Conservation (phyloP, 2,888 invertebrate genomes). For the Aromia moschata region DNA sequence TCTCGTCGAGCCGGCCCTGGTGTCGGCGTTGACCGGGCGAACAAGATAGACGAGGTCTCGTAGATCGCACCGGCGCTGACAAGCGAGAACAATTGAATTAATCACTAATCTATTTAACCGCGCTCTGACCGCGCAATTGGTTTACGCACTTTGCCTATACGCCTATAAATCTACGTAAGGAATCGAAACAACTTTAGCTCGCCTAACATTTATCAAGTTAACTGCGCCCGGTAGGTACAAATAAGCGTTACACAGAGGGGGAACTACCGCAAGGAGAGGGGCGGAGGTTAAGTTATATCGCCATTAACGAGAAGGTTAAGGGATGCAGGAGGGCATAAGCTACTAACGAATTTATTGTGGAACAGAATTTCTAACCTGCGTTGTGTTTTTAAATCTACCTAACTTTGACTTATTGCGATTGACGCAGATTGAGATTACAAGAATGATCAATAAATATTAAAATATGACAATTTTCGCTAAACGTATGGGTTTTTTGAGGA, state of each 20-base stretch:
- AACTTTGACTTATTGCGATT: too few relatives aligned
- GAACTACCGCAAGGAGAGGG: conserved; percentile 3
- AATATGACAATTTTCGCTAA: too few relatives aligned
- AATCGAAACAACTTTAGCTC: conserved; percentile 7
- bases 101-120: conserved; percentile 33
- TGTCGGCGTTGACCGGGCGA: background rate
- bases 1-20: too few relatives aligned
- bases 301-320: background rate
- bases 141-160: conserved; percentile 30
- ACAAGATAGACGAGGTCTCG: conserved; percentile 20
- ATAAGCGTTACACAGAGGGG: conserved; percentile 9
- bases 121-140: conserved; percentile 31
- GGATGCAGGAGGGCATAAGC: background rate
- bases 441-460: too few relatives aligned
- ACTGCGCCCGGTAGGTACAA: conserved; percentile 12
- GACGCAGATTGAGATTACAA: too few relatives aligned
- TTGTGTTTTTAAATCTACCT: too few relatives aligned
- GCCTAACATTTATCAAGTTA: conserved; percentile 14
- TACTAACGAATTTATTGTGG: too few relatives aligned
- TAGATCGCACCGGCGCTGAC: conserved; percentile 25
- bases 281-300: background rate
- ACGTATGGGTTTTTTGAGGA: too few relatives aligned
- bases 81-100: conserved; percentile 29
- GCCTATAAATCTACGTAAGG: conserved; percentile 23
- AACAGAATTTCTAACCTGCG: too few relatives aligned